A percentile compares a stretch with the other conserved stretches of the same genome.
These are phyloP conservation scores for Dendroctonus valens DNA, from an alignment of 1,140 invertebrate genomes.

Conservation along the genomic window DNA sequence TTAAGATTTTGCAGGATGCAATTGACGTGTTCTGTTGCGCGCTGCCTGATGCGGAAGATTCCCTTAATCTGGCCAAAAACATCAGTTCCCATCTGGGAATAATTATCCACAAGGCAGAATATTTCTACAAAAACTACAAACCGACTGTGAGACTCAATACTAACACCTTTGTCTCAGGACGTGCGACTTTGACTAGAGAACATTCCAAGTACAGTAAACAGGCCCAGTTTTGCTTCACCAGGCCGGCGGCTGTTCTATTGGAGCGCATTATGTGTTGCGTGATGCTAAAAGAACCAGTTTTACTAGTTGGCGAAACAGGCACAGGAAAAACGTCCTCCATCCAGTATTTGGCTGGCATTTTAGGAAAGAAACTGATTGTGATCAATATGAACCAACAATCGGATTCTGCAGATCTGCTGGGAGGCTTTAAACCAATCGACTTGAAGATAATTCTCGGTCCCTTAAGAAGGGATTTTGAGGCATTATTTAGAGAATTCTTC, in stretches of 20 bases:
- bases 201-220: slow-evolving; percentile 52
- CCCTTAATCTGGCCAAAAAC: slow-evolving; percentile 66
- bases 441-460: slow-evolving; percentile 80
- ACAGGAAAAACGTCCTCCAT: slow-evolving; percentile 97
- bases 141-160: slow-evolving; percentile 63
- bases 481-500: slow-evolving; percentile 78
- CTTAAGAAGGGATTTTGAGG: slow-evolving; percentile 79
- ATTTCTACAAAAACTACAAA: slow-evolving; percentile 76
- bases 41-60: slow-evolving; percentile 61
- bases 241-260: slow-evolving; percentile 74
- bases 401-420: slow-evolving; percentile 92
- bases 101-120: slow-evolving; percentile 77
- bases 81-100: slow-evolving; percentile 83
- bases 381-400: slow-evolving; percentile 99
- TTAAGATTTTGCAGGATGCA: slow-evolving; percentile 84
- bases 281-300: slow-evolving; percentile 80
- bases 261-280: slow-evolving; percentile 86
- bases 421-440: slow-evolving; percentile 96
- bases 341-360: slow-evolving; percentile 85
- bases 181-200: slow-evolving; percentile 39
- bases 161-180: slow-evolving; percentile 38
- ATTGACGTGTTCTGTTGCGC: slow-evolving; percentile 88
- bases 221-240: slow-evolving; percentile 76
- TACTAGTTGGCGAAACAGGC: slow-evolving; percentile 97
- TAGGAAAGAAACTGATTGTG: slow-evolving; percentile 82